Evolutionary conservation across 2,888 invertebrate species (phyloP).

Genomic region (Caenorhabditis sp.): DNA sequence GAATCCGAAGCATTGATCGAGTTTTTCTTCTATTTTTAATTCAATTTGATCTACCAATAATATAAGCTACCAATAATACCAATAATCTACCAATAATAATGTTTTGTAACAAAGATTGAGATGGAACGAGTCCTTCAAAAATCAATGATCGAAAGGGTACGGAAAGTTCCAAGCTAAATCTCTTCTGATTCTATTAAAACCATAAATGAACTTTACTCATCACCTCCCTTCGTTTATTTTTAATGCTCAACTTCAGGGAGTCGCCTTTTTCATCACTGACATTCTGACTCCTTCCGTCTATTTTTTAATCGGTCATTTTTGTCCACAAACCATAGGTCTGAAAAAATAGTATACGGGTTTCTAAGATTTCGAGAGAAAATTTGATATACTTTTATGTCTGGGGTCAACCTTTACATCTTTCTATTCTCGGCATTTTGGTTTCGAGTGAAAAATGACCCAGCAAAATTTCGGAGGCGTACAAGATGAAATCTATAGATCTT

Average conservation of each 20-base stretch:
- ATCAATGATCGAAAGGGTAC: no score
- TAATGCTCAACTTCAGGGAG: not conserved
- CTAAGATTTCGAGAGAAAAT: not conserved
- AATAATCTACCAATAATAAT: no score
- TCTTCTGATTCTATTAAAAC: no score
- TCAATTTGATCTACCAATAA: no score
- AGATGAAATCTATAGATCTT: no score
- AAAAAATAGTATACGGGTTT: not conserved
- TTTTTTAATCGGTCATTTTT: slow-evolving; percentile 1
- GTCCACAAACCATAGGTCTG: slow-evolving; percentile 1
- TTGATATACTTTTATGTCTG: no score
- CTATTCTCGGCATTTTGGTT: not conserved
- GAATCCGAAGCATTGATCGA: not conserved
- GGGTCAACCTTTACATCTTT: not conserved
- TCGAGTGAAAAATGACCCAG: not conserved
- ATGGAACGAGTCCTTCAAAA: no score
- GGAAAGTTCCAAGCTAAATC: no score
- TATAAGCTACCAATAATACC: no score
- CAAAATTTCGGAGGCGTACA: not conserved
- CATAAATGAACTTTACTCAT: not conserved
- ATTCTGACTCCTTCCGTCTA: not conserved
- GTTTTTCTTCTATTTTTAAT: not conserved
- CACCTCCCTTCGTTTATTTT: not conserved
- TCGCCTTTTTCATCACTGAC: not conserved
- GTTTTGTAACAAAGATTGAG: no score